phyloP scores from a whole-genome alignment of 1,140 invertebrate species.

The Nasonia vitripennis region DNA sequence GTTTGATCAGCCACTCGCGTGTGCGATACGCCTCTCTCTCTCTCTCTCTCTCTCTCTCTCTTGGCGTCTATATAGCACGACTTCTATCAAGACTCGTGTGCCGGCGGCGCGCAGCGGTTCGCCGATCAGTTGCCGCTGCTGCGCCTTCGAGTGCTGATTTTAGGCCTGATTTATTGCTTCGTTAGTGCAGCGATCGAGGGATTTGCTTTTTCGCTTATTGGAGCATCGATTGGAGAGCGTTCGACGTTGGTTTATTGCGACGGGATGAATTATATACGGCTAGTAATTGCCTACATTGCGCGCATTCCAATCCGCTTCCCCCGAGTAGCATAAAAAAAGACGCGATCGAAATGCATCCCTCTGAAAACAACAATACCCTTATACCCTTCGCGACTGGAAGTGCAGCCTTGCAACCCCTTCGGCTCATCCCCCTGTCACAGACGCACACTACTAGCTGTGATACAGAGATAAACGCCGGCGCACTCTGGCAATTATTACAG shows the following conservation, averaged over 20 bases:
- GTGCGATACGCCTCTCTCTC: slow-evolving; percentile 32
- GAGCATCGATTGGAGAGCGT: no score
- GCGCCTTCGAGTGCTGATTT: not conserved
- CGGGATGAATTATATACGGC: no score
- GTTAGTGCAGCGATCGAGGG: not conserved
- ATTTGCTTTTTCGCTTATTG: no score
- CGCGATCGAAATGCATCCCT: no score
- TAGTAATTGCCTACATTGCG: no score
- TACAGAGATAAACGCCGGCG: not conserved
- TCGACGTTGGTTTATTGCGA: no score
- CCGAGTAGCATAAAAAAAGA: no score
- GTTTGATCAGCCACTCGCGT: slow-evolving; percentile 53
- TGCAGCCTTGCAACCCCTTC: not conserved
- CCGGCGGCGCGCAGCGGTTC: not conserved
- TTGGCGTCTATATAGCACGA: not conserved
- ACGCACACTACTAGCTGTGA: not conserved
- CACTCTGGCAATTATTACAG: not conserved
- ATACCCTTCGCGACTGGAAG: no score
- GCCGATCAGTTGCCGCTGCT: not conserved
- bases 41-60: no score
- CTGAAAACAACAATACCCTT: no score
- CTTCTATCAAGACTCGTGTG: not conserved
- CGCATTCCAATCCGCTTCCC: no score
- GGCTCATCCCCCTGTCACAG: not conserved
- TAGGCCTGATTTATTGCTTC: not conserved